Percentiles rank a stretch among this genome's conserved stretches.
Conservation (phyloP, 2,888 invertebrate species). For the Agrilus mali region DNA sequence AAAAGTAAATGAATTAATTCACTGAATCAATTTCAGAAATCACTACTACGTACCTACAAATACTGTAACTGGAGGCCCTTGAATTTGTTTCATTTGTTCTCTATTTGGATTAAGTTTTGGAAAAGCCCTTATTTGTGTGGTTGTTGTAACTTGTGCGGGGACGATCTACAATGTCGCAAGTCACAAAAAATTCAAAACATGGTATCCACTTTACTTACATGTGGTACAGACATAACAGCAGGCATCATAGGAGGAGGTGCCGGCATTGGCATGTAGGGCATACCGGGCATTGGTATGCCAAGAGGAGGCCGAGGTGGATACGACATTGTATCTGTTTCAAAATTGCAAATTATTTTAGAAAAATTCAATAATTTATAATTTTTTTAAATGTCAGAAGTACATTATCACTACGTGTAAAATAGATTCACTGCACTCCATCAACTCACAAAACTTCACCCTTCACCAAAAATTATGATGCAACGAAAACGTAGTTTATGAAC, state of each 20-base stretch:
- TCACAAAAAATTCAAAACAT: conserved; percentile 2
- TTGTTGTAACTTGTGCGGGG: conserved; percentile 35
- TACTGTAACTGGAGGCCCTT: conserved; percentile 89
- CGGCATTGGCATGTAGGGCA: conserved; percentile 41
- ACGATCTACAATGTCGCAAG: conserved; percentile 36
- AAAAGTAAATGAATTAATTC: conserved; percentile 10
- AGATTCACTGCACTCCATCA: too few relatives aligned
- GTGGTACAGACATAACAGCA: conserved; percentile 58
- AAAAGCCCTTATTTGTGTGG: conserved; percentile 32
- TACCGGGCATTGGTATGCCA: conserved; percentile 55
- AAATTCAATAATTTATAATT: too few relatives aligned
- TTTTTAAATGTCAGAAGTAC: too few relatives aligned
- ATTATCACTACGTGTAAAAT: too few relatives aligned
- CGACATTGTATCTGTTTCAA: conserved; percentile 48
- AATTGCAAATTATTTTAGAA: too few relatives aligned
- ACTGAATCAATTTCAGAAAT: neutral
- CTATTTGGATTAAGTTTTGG: conserved; percentile 31
- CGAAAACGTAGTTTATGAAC: too few relatives aligned
- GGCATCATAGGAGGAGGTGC: conserved; percentile 63
- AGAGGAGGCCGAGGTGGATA: conserved; percentile 76
- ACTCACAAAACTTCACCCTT: too few relatives aligned
- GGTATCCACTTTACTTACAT: conserved; percentile 43
- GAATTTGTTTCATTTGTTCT: conserved; percentile 32
- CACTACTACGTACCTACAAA: conserved; percentile 63
- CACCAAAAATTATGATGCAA: too few relatives aligned